phyloP scores from a whole-genome alignment of 2,888 invertebrate genomes.

The Idaea aversata region DNA sequence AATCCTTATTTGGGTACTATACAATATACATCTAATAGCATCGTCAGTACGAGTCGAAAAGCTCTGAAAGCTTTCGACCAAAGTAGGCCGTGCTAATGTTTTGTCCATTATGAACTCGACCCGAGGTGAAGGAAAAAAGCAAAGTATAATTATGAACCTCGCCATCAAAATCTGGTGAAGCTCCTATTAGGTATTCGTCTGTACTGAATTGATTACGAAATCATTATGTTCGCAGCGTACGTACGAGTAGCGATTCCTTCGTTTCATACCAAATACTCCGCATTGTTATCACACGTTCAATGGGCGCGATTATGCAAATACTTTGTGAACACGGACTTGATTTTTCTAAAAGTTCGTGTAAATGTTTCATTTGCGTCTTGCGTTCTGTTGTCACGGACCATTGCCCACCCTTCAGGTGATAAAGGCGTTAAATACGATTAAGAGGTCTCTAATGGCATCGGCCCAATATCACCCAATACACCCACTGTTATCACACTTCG shows the following conservation, averaged over 20 bases:
- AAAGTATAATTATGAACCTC: conserved; percentile 65
- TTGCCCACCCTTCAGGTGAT: conserved; percentile 71
- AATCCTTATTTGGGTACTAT: conserved; percentile 31
- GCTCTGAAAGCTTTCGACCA: conserved; percentile 67
- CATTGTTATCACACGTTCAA: conserved; percentile 36
- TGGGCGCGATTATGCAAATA: conserved; percentile 38
- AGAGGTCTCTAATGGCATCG: conserved; percentile 65
- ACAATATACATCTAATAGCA: conserved; percentile 39
- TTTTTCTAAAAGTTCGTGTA: conserved; percentile 33
- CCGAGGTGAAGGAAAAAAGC: conserved; percentile 44
- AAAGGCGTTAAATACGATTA: conserved; percentile 75
- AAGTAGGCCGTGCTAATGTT: conserved; percentile 72
- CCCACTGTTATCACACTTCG: conserved; percentile 67
- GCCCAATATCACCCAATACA: conserved; percentile 64
- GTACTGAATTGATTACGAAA: conserved; percentile 33
- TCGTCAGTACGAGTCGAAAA: conserved; percentile 60
- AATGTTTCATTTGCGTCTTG: conserved; percentile 42
- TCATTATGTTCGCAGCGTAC: conserved; percentile 24
- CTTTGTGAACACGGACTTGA: conserved; percentile 32
- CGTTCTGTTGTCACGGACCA: conserved; percentile 53
- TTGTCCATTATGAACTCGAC: conserved; percentile 68
- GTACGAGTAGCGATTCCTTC: conserved; percentile 20
- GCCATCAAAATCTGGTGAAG: conserved; percentile 32
- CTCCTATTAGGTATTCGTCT: conserved; percentile 33
- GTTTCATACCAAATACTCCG: conserved; percentile 27